Conservation (phyloP, 2,113 vertebrate genomes). For the Crotalus viridis region DNA sequence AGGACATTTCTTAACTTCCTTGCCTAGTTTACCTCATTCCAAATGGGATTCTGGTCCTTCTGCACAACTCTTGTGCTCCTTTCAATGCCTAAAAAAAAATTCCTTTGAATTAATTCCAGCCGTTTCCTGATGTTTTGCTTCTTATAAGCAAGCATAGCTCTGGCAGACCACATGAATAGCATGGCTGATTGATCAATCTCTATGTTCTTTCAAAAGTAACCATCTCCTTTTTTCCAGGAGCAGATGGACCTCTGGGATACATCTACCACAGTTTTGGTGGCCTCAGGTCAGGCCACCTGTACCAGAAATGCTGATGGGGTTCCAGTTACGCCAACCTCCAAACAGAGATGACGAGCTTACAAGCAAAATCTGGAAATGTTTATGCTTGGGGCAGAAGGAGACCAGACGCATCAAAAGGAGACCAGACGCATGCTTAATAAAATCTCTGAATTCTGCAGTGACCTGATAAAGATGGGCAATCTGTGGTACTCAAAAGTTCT, state of each 20-base stretch:
- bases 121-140: not conserved
- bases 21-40: conserved; percentile 59
- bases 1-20: not conserved
- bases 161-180: not conserved
- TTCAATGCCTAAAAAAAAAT: conserved; percentile 51
- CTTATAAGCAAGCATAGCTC: not conserved
- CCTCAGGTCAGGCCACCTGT: not conserved
- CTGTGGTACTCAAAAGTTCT: not conserved
- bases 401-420: not conserved
- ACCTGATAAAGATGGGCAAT: not conserved
- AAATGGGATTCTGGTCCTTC: conserved; percentile 53
- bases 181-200: not conserved
- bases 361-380: not conserved
- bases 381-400: not conserved
- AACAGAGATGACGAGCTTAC: not conserved
- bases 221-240: not conserved
- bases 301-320: not conserved
- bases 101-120: not conserved
- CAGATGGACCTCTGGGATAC: not conserved
- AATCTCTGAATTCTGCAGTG: not conserved
- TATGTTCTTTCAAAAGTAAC: not conserved
- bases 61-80: conserved; percentile 48
- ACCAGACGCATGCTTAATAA: not conserved
- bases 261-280: not conserved
- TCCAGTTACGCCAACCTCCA: not conserved